Evolutionary conservation across 2,797 vertebrate species (phyloP), one percentile per base, ranked within the genome.

Genomic region (Gallinago solitaria): DNA sequence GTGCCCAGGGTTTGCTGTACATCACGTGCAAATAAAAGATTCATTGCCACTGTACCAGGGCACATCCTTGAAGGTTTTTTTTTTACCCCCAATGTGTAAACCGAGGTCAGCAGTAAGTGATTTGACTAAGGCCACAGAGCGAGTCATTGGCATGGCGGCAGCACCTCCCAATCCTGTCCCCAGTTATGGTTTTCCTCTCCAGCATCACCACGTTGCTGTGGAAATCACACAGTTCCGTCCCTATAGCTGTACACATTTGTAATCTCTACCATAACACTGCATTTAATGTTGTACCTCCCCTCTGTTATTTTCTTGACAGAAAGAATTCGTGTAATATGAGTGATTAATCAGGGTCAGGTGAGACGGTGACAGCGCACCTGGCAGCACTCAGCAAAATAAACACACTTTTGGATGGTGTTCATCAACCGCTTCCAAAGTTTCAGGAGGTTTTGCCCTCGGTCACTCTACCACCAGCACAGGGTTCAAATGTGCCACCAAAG

Each of bases 281-380:
- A 3, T 53, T 90, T 83, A 45, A 25, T 64, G 78, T 64, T 37
- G 35, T 27, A 28, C 39, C 12, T 13, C 11, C 11, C 6, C 28
- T 30, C 6, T 7, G 4, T 57, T 30, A 12, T 57, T 53, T 84
- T 56, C 67, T 39, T 65, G 47, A 60, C 78, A 73, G 92, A 74
- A 78, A 48, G 33, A 67, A 70, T 17, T 68, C 1, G 23, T 68
- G 59, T 41, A 54, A 48, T 75, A 77, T 17, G 59, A 87, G 60
- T 82, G 76, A 93, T 75, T 77, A 82, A 71, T 73, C 59, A 43
- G 54, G 80, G 91, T 51, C 50, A 69, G 70, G 63, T 65, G 77
- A 76, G 73, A 60, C 6, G 13, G 88, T 5, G 13, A 48, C 69
- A 53, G 92, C 10, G 14, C 82, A 48, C 69, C 47, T 86, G 60